Percentiles rank a stretch among this genome's conserved stretches.
Evolutionary conservation across 1,140 invertebrate species (phyloP).

Genomic region (Drosophila fuyamai): DNA sequence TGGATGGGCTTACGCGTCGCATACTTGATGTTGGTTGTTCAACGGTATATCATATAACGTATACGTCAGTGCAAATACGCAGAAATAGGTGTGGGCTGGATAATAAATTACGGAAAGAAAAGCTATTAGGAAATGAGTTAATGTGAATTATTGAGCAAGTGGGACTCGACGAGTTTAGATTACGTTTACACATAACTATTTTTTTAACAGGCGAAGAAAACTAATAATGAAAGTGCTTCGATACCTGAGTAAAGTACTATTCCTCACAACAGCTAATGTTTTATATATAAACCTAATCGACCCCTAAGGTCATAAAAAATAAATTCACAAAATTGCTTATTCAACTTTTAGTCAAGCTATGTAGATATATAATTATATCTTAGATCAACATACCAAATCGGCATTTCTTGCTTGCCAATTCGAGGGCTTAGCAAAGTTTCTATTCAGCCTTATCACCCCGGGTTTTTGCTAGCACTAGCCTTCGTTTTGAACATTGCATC

Average conservation of each 20-base stretch:
- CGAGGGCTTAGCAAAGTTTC: conserved; percentile 15
- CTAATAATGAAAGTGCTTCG: not conserved
- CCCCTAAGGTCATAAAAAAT: too few relatives aligned
- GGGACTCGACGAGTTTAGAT: too few relatives aligned
- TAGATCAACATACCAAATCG: not conserved
- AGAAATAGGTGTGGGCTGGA: conserved; percentile 15
- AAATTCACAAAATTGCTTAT: too few relatives aligned
- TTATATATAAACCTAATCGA: too few relatives aligned
- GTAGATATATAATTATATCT: too few relatives aligned
- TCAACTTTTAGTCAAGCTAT: not conserved
- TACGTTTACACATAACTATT: not conserved
- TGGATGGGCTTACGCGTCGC: conserved; percentile 27
- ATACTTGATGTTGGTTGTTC: conserved; percentile 33
- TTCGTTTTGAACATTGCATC: conserved; percentile 18
- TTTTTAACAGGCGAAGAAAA: not conserved
- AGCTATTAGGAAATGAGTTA: conserved; percentile 38
- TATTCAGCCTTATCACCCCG: conserved; percentile 13
- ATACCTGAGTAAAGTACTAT: too few relatives aligned
- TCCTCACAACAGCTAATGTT: too few relatives aligned
- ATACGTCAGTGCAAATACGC: conserved; percentile 8
- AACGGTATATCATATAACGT: conserved; percentile 26
- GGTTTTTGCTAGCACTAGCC: conserved; percentile 19
- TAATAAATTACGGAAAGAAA: conserved; percentile 6
- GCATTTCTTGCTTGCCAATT: not conserved
- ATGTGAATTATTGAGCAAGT: not conserved